phyloP scores from a whole-genome alignment of 2,888 invertebrate genomes.

The Drosophila mayaguana region DNA sequence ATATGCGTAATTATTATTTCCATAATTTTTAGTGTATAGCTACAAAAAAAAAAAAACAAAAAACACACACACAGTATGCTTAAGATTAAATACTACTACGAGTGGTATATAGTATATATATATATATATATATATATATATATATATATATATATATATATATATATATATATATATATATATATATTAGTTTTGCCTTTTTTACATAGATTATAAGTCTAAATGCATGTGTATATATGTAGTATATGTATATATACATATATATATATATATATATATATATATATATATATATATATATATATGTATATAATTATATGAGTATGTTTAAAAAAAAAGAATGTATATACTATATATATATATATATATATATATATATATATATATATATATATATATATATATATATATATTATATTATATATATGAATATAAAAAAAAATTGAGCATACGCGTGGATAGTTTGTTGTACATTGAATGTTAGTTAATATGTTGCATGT shows the following conservation, averaged over 20 bases:
- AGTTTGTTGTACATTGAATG: conserved; percentile 49
- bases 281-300: not conserved
- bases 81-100: conserved; percentile 39
- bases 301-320: conserved; percentile 2
- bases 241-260: not conserved
- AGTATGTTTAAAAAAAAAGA: conserved; percentile 17
- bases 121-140: conserved; percentile 39
- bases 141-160: conserved; percentile 21
- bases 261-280: no score
- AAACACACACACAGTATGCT: conserved; percentile 27
- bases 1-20: not conserved
- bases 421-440: not conserved
- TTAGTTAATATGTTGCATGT: conserved; percentile 40
- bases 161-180: conserved; percentile 16
- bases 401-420: not conserved
- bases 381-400: not conserved
- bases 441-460: conserved; percentile 38
- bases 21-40: conserved; percentile 7
- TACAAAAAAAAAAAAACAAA: conserved; percentile 19
- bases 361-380: no score
- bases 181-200: conserved; percentile 12
- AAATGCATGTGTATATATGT: not conserved
- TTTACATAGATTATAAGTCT: not conserved
- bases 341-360: no score
- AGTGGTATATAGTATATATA: conserved; percentile 25